phyloP scores from a whole-genome alignment of 2,113 vertebrate genomes.

The Marmota monax region DNA sequence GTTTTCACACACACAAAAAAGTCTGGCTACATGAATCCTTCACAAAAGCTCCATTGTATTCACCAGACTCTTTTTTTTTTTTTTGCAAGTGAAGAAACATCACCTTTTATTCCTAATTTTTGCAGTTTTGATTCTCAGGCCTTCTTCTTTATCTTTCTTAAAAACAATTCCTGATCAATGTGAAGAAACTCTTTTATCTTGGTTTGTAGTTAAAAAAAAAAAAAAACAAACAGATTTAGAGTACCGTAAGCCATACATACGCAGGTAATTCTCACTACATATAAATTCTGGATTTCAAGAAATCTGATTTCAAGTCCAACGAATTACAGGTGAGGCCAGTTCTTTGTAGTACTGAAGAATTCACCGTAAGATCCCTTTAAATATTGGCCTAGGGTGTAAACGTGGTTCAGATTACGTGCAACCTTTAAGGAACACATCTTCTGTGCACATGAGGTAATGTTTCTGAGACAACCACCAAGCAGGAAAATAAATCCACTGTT shows the following conservation, averaged over 20 bases:
- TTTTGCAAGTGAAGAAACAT: not conserved
- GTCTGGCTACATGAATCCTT: not conserved
- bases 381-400: not conserved
- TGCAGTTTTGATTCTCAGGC: not conserved
- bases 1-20: conserved; percentile 51
- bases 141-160: conserved; percentile 32
- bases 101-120: not conserved
- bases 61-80: not conserved
- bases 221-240: not conserved
- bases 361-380: not conserved
- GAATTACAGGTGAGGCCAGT: not conserved
- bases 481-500: not conserved
- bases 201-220: not conserved
- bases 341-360: not conserved
- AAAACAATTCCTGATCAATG: not conserved
- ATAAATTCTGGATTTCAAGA: not conserved
- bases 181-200: not conserved
- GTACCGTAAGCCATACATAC: not conserved
- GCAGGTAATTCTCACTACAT: not conserved
- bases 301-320: conserved; percentile 47
- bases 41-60: conserved; percentile 63
- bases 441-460: not conserved
- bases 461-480: not conserved
- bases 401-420: not conserved
- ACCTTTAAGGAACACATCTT: conserved; percentile 38